phyloP scores from a whole-genome alignment of 2,888 invertebrate genomes.

The Automeris io region DNA sequence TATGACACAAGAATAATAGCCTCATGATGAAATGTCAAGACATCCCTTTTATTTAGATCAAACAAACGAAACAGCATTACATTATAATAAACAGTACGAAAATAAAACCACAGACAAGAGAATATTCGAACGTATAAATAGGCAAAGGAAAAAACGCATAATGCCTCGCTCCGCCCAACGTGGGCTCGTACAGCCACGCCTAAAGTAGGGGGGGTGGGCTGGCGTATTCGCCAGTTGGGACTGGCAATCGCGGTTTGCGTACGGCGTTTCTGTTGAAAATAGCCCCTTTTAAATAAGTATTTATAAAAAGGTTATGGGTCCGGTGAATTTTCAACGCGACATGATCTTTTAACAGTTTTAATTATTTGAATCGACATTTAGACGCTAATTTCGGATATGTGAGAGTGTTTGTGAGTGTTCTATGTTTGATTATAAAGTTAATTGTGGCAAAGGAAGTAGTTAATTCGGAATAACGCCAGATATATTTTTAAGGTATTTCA shows the following conservation, averaged over 20 bases:
- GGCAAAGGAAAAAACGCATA: conserved; percentile 24
- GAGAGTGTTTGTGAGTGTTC: too few relatives aligned
- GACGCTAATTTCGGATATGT: too few relatives aligned
- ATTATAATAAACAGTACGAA: conserved; percentile 59
- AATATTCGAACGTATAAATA: conserved; percentile 42
- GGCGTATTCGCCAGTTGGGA: conserved; percentile 13
- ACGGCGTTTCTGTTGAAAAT: conserved; percentile 28
- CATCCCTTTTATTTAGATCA: conserved; percentile 51
- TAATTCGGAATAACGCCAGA: too few relatives aligned
- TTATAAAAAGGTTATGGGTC: too few relatives aligned
- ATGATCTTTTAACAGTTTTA: too few relatives aligned
- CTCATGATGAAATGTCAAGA: conserved; percentile 32
- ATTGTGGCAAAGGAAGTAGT: too few relatives aligned
- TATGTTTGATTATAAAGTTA: too few relatives aligned
- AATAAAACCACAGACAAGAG: conserved; percentile 36
- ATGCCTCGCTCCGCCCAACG: conserved; percentile 6
- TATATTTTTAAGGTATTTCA: too few relatives aligned
- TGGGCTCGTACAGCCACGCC: conserved; percentile 13
- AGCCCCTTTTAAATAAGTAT: neutral
- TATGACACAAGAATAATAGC: conserved; percentile 37
- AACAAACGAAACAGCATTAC: conserved; percentile 57
- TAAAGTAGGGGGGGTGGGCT: conserved; percentile 10
- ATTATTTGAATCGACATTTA: too few relatives aligned
- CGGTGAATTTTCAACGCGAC: too few relatives aligned
- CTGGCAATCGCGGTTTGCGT: conserved; percentile 15